Evolutionary conservation across 2,888 invertebrate species (phyloP).

Genomic region (Diplolepis rosae): DNA sequence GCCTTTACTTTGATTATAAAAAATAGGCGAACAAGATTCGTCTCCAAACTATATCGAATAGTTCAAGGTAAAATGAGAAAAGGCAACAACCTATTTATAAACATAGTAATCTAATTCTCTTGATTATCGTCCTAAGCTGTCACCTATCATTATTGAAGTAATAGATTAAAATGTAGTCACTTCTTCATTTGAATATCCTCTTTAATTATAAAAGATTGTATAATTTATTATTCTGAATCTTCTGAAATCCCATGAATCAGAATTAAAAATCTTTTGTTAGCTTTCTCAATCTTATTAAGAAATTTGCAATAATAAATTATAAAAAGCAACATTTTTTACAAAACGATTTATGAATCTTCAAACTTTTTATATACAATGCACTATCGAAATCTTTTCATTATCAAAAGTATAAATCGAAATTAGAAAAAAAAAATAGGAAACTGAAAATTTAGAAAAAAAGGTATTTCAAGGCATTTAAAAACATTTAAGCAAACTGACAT

Average conservation of each 20-base stretch:
- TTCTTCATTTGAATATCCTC: not conserved
- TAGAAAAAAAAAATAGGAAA: too few relatives aligned
- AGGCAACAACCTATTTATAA: slow-evolving; percentile 33
- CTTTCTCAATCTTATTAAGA: too few relatives aligned
- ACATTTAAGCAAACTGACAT: too few relatives aligned
- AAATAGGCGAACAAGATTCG: slow-evolving; percentile 11
- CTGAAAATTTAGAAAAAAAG: too few relatives aligned
- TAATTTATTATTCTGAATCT: not conserved
- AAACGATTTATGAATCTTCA: too few relatives aligned
- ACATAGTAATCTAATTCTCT: slow-evolving; percentile 39
- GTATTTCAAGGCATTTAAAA: too few relatives aligned
- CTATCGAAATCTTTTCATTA: too few relatives aligned
- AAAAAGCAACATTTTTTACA: too few relatives aligned
- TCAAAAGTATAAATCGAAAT: too few relatives aligned
- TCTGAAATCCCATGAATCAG: not conserved
- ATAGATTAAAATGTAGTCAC: not conserved
- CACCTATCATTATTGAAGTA: not conserved
- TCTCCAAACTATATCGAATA: slow-evolving; percentile 13
- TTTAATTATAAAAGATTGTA: too few relatives aligned
- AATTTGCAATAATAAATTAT: too few relatives aligned
- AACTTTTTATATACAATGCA: too few relatives aligned
- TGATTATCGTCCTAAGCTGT: slow-evolving; percentile 27
- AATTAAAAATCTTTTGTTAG: not conserved
- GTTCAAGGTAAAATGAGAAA: slow-evolving; percentile 14
- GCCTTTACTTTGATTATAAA: not conserved